Percentiles rank a stretch among this genome's conserved stretches.
These are phyloP conservation scores for Ephialtes manifestator DNA, from an alignment of 2,888 invertebrate genomes.

Conservation along the genomic window DNA sequence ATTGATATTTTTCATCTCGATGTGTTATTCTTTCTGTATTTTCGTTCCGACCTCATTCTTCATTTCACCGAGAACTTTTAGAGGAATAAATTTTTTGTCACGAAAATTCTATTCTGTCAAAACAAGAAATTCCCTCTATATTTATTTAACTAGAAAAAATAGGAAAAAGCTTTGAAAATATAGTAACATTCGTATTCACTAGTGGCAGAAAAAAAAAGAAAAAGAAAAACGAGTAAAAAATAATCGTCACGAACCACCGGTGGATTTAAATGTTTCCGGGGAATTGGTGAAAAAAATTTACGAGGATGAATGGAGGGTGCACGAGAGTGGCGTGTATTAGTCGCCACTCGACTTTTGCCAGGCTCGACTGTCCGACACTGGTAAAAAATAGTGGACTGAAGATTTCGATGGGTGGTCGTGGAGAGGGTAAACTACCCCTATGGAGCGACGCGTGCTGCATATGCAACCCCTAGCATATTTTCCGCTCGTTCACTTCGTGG, in stretches of 20 bases:
- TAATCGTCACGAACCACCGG: constrained; percentile 23
- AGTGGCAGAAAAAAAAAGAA: constrained; percentile 45
- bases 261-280: constrained; percentile 78
- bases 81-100: neutral
- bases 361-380: constrained; percentile 16
- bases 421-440: constrained; percentile 30
- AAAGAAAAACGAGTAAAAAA: constrained; percentile 56
- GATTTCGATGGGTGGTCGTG: constrained; percentile 15
- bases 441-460: constrained; percentile 11
- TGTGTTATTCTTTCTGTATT: constrained; percentile 18
- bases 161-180: neutral
- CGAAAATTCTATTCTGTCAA: neutral
- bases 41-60: constrained; percentile 2
- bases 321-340: constrained; percentile 22
- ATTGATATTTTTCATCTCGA: constrained; percentile 24
- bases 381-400: constrained; percentile 27
- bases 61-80: neutral
- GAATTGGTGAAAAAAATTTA: constrained; percentile 26
- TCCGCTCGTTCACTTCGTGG: constrained; percentile 36
- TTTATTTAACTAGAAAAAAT: too few relatives aligned
- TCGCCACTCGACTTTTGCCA: constrained; percentile 20
- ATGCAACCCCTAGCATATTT: constrained; percentile 20
- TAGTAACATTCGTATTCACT: constrained; percentile 69
- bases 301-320: constrained; percentile 12
- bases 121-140: neutral